Evolutionary conservation across 2,797 vertebrate genomes (phyloP).

Genomic region (Hipposideros larvatus): DNA sequence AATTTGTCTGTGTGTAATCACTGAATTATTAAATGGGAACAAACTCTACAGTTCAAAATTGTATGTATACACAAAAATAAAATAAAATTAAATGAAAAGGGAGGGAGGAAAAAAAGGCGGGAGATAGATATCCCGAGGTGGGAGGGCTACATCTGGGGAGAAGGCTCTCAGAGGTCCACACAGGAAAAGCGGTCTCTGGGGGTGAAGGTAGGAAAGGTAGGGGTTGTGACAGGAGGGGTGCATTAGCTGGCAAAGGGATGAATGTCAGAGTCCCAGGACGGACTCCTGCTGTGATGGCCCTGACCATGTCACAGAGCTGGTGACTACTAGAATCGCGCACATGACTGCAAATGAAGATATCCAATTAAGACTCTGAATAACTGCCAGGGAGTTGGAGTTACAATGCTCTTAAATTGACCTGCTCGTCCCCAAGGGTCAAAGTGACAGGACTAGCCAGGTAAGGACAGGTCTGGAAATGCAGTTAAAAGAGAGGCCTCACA

Average conservation of each 20-base stretch:
- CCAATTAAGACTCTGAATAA: background rate
- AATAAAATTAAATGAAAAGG: background rate
- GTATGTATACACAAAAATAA: background rate
- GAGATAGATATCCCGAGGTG: background rate
- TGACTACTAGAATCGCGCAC: background rate
- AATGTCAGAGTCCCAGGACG: background rate
- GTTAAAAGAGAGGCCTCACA: background rate
- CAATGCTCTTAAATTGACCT: background rate
- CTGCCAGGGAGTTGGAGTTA: constrained; percentile 28
- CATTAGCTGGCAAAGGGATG: background rate
- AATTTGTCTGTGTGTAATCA: background rate
- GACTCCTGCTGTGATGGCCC: background rate
- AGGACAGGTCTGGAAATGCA: background rate
- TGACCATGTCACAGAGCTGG: background rate
- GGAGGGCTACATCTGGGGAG: background rate
- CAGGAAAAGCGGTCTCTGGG: background rate
- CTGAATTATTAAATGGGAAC: background rate
- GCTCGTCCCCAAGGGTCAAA: background rate
- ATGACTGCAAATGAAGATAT: background rate
- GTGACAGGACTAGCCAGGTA: background rate
- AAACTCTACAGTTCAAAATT: background rate
- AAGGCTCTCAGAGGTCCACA: background rate
- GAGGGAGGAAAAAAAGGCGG: background rate
- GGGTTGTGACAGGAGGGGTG: background rate
- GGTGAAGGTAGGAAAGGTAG: background rate